Evolutionary conservation across 2,797 vertebrate genomes (phyloP).

Genomic region (Manis pentadactyla): DNA sequence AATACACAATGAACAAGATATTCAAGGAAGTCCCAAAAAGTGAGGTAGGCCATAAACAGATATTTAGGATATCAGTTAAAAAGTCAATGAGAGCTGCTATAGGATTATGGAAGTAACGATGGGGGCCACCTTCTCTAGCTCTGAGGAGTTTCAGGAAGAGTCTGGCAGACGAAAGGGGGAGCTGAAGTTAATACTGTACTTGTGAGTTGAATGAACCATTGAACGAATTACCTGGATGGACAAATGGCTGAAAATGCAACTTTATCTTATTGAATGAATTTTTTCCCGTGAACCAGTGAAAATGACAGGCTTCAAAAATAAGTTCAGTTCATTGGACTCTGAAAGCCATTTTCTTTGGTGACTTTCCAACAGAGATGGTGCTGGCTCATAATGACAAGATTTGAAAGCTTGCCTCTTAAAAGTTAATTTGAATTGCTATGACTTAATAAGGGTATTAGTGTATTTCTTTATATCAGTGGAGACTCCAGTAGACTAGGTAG

Average conservation of each 20-base stretch:
- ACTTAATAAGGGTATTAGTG: not conserved
- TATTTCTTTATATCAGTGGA: constrained; percentile 25
- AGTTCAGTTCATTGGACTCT: not conserved
- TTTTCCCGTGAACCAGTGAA: not conserved
- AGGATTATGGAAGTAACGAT: not conserved
- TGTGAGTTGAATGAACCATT: not conserved
- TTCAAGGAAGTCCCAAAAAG: not conserved
- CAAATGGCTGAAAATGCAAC: not conserved
- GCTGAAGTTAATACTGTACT: not conserved
- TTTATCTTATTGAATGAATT: constrained; percentile 38
- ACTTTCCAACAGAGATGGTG: not conserved
- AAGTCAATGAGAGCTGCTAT: not conserved
- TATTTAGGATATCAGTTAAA: not conserved
- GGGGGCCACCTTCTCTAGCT: not conserved
- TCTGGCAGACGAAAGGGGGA: not conserved
- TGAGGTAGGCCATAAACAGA: not conserved
- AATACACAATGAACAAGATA: not conserved
- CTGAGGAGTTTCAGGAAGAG: not conserved
- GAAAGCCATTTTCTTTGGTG: no score
- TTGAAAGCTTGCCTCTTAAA: constrained; percentile 40
- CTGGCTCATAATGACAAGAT: not conserved
- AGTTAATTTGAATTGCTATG: constrained; percentile 34
- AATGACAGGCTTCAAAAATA: constrained; percentile 49
- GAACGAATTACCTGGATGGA: not conserved
- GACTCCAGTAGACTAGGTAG: not conserved